Conservation (phyloP, 2,113 vertebrate genomes). For the Myodes glareolus region DNA sequence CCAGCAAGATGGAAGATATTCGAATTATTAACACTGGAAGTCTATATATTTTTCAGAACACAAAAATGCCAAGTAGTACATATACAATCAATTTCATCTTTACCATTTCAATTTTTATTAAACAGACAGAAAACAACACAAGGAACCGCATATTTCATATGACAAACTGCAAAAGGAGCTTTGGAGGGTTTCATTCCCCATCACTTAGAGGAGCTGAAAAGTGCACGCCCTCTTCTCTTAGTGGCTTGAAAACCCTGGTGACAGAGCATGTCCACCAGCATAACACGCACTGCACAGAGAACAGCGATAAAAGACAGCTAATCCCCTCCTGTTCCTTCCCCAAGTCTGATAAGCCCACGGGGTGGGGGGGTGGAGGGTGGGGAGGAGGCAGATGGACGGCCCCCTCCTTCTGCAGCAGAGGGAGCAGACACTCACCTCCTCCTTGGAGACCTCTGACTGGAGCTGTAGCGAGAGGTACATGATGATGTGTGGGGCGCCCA, state of each 20-base stretch:
- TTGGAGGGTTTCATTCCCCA: neutral
- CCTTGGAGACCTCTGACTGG: slow-evolving; percentile 90
- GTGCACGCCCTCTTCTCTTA: neutral
- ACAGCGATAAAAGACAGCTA: neutral
- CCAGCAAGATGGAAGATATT: slow-evolving; percentile 6
- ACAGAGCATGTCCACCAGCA: neutral
- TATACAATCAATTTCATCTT: neutral
- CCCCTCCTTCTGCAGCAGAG: neutral
- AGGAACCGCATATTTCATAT: neutral
- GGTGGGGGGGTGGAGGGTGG: too few relatives aligned
- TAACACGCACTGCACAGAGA: neutral
- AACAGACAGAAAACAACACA: slow-evolving; percentile 29
- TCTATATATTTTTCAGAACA: slow-evolving; percentile 15
- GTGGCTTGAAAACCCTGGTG: neutral
- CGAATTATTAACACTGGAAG: slow-evolving; percentile 50
- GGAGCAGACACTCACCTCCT: slow-evolving; percentile 90
- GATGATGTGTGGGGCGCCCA: slow-evolving; percentile 89
- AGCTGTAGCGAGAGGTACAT: slow-evolving; percentile 95
- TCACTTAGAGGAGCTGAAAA: neutral
- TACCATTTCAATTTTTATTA: slow-evolving; percentile 41
- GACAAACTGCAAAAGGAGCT: neutral
- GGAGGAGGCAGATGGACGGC: neutral
- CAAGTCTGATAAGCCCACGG: neutral
- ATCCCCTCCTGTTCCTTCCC: neutral
- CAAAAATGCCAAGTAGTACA: slow-evolving; percentile 37